Evolutionary conservation across 2,113 vertebrate species (phyloP).

Genomic region (Dascyllus trimaculatus): DNA sequence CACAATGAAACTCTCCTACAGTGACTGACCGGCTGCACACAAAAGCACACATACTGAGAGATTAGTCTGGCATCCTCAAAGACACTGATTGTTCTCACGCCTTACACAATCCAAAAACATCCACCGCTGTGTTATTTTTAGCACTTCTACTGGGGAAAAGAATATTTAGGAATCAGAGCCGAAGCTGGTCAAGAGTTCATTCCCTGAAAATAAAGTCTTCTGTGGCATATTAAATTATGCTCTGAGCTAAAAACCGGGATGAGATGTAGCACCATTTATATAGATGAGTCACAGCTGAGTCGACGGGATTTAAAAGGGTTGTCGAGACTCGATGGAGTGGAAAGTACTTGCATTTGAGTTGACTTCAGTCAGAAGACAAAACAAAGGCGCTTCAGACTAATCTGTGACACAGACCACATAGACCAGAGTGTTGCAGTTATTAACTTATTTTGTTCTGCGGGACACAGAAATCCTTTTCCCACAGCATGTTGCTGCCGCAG

Average conservation of each 20-base stretch:
- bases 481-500: constrained; percentile 79
- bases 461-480: constrained; percentile 86
- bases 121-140: constrained; percentile 33
- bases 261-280: constrained; percentile 53
- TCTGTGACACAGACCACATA: constrained; percentile 82
- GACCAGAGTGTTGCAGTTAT: constrained; percentile 79
- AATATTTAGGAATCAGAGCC: neutral
- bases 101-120: constrained; percentile 61
- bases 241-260: constrained; percentile 29
- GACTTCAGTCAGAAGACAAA: constrained; percentile 72
- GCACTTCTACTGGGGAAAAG: constrained; percentile 7
- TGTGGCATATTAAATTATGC: neutral
- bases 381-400: constrained; percentile 81
- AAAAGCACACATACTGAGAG: constrained; percentile 71
- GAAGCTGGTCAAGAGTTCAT: constrained; percentile 1
- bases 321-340: constrained; percentile 71
- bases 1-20: constrained; percentile 82
- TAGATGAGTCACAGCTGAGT: constrained; percentile 69
- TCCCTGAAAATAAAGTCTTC: neutral
- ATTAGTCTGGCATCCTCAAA: constrained; percentile 72
- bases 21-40: constrained; percentile 71
- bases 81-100: constrained; percentile 71
- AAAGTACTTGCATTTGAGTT: constrained; percentile 76
- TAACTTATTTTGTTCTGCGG: constrained; percentile 85
- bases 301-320: constrained; percentile 69